Conservation (phyloP, 2,888 invertebrate genomes). For the Ptychoptera albimana region DNA sequence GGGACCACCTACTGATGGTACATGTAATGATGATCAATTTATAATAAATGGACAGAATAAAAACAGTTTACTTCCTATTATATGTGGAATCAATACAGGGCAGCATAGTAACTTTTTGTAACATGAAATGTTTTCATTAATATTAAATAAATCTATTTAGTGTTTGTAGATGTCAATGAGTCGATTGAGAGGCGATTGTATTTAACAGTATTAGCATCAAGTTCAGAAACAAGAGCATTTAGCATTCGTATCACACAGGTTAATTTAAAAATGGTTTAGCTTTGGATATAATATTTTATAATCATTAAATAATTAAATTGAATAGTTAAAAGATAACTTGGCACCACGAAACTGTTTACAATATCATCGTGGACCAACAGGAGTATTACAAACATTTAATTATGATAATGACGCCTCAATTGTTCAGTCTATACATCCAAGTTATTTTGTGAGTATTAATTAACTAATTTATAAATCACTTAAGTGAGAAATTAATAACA, state of each 20-base stretch:
- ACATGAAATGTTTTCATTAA: neutral
- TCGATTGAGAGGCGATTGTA: conserved; percentile 41
- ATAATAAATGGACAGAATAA: conserved; percentile 52
- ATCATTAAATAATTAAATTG: conserved; percentile 42
- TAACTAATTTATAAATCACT: too few species aligned
- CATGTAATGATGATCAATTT: conserved; percentile 52
- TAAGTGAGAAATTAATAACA: too few species aligned
- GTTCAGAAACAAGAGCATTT: conserved; percentile 39
- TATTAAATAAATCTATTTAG: conserved; percentile 31
- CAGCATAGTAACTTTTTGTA: conserved; percentile 44
- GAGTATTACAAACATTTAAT: conserved; percentile 53
- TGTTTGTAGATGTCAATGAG: conserved; percentile 53
- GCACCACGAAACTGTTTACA: conserved; percentile 50
- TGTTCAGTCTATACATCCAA: conserved; percentile 36
- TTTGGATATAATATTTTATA: conserved; percentile 14
- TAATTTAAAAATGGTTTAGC: conserved; percentile 19
- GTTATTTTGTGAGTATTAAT: conserved; percentile 40
- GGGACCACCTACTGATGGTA: conserved; percentile 48
- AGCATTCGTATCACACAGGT: conserved; percentile 45
- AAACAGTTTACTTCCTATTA: conserved; percentile 48
- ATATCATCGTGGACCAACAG: conserved; percentile 41
- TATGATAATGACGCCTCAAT: conserved; percentile 42
- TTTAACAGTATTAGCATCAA: conserved; percentile 44
- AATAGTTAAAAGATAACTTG: conserved; percentile 27
- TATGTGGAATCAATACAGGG: conserved; percentile 63